Percentiles rank a stretch among this genome's conserved stretches.
Conservation (phyloP, 2,888 invertebrate species). For the Lysandra bellargus region DNA sequence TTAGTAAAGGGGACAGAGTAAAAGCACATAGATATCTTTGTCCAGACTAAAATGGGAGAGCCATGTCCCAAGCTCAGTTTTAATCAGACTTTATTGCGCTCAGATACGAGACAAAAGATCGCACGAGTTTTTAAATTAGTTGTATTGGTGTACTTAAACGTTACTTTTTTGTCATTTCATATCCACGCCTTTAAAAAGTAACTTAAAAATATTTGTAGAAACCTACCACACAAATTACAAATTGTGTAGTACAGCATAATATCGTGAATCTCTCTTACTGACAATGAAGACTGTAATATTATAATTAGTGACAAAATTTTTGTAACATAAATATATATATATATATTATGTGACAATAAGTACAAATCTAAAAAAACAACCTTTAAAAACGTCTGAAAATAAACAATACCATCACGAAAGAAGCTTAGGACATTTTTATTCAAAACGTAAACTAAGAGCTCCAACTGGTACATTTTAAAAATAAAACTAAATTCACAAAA, state of each 20-base stretch:
- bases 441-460: neutral
- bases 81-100: slow-evolving; percentile 19
- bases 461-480: slow-evolving; percentile 15
- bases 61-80: neutral
- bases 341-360: no score
- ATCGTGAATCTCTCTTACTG: no score
- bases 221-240: neutral
- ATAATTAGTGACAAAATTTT: no score
- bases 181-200: no score
- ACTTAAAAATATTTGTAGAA: neutral
- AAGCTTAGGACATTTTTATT: slow-evolving; percentile 7
- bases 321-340: no score
- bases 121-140: slow-evolving; percentile 3
- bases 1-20: neutral
- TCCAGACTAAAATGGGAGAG: slow-evolving; percentile 2
- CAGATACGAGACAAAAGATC: slow-evolving; percentile 7
- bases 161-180: neutral
- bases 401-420: neutral
- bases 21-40: neutral
- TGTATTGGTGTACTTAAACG: neutral
- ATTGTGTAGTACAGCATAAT: no score
- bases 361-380: no score
- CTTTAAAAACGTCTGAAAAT: neutral
- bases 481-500: slow-evolving; percentile 26
- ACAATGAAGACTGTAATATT: no score